These are phyloP conservation scores for Nomada fucata DNA, from an alignment of 2,888 invertebrate species.

Conservation along the genomic window DNA sequence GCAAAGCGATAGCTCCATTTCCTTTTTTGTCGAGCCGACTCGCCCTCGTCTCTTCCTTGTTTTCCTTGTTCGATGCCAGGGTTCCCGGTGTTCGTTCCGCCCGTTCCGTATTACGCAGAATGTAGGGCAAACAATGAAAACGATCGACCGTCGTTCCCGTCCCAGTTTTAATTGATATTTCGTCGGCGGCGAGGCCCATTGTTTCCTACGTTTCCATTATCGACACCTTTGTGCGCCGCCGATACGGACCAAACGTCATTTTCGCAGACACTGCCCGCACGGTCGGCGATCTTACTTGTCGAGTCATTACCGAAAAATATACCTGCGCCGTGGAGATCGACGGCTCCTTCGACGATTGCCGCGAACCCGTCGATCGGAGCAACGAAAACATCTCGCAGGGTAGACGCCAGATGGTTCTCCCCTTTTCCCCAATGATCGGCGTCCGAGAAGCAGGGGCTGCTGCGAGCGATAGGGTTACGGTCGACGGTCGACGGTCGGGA, in stretches of 20 bases:
- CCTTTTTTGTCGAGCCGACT: conserved; percentile 8
- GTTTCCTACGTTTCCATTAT: conserved; percentile 70
- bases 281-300: conserved; percentile 69
- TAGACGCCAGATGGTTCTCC: not conserved
- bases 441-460: too few species aligned
- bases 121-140: conserved; percentile 58
- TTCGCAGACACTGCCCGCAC: conserved; percentile 59
- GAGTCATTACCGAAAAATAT: conserved; percentile 74
- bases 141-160: conserved; percentile 51
- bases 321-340: conserved; percentile 61
- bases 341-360: conserved; percentile 11
- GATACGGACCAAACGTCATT: conserved; percentile 76
- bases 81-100: not conserved
- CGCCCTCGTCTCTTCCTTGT: conserved; percentile 7
- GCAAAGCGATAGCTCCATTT: conserved; percentile 47
- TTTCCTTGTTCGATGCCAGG: not conserved
- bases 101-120: conserved; percentile 26
- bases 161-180: conserved; percentile 79
- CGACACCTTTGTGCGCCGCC: conserved; percentile 74
- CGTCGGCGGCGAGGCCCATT: conserved; percentile 65
- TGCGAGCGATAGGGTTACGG: not conserved
- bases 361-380: conserved; percentile 1
- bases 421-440: not conserved
- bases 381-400: conserved; percentile 17
- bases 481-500: not conserved